These are phyloP conservation scores for Thera britannica DNA, from an alignment of 2,888 invertebrate species.

Conservation along the genomic window DNA sequence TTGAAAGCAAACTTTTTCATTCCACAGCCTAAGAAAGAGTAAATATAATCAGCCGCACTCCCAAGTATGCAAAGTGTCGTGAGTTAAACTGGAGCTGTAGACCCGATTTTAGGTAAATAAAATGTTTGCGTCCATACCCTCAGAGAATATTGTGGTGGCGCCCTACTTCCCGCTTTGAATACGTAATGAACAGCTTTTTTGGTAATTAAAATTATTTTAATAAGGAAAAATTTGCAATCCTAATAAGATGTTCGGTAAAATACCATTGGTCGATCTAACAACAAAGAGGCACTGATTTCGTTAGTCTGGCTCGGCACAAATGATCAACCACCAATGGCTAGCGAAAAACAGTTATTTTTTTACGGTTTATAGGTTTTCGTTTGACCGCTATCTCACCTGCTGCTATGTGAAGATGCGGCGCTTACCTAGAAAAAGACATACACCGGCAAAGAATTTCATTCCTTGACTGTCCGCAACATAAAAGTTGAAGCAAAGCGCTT, in stretches of 20 bases:
- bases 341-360: no score
- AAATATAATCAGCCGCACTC: slow-evolving; percentile 42
- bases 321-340: no score
- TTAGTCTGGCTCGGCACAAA: neutral
- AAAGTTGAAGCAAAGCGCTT: no score
- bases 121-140: slow-evolving; percentile 55
- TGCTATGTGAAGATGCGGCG: no score
- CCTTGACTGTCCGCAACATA: no score
- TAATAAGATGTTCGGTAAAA: neutral
- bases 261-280: neutral
- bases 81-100: slow-evolving; percentile 53
- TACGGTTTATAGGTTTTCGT: no score
- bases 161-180: slow-evolving; percentile 58
- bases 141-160: slow-evolving; percentile 50
- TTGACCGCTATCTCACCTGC: no score
- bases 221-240: slow-evolving; percentile 25
- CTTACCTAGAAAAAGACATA: no score
- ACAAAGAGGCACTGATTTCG: neutral
- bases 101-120: slow-evolving; percentile 67
- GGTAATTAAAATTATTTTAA: slow-evolving; percentile 58
- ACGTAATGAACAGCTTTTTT: slow-evolving; percentile 62
- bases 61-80: slow-evolving; percentile 49
- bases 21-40: slow-evolving; percentile 36
- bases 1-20: slow-evolving; percentile 38
- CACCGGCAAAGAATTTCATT: no score